Base-by-base conservation (phyloP, 2,797 vertebrate genomes). In the Selene dorsalis region DNA sequence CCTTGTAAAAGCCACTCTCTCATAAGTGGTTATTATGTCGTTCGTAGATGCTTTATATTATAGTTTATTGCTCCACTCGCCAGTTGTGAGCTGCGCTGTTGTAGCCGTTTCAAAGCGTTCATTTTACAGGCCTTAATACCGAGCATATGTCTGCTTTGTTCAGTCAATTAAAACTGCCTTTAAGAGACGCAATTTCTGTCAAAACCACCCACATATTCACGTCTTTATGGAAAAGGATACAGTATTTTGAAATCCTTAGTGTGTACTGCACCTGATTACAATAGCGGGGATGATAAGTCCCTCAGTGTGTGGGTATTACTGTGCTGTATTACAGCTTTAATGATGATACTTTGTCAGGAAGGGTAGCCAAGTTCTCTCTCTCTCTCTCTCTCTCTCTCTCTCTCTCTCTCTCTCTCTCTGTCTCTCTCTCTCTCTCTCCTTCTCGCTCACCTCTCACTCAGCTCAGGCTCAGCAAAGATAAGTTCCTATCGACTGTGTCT, bases 401-500 rank as follows among this genome's bases (percentile, higher is more conserved):
- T 56, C 83, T 60, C 45, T 80, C 83, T 71, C 79, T 52, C 72
- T 76, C 82, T 5, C 30, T 30, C n/a, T 84, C 63, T 48, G 12
- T 13, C 41, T 28, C 53, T 26, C 50, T 57, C 82, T 60, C 24
- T 6, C 26, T 41, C 53, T 26, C 50, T 32, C 83, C 63, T 50
- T 80, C 83, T 71, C 79, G 56, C 72, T 77, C 82, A 80, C 83
- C 72, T 82, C 84, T 85, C 79, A 26, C 75, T 85, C 80, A 55
- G 78, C 85, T 81, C 74, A 13, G 71, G 73, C 87, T 82, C 84
- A 74, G 78, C 69, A 69, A 39, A 91, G 92, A 93, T 94, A 93
- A 87, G 87, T 93, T 92, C 82, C 88, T 92, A 90, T 92, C 87
- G 59, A 91, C 90, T 90, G 82, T 87, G 80, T 89, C 80, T 90